These are phyloP conservation scores for Boloria selene DNA, from an alignment of 2,888 invertebrate species.

Conservation along the genomic window DNA sequence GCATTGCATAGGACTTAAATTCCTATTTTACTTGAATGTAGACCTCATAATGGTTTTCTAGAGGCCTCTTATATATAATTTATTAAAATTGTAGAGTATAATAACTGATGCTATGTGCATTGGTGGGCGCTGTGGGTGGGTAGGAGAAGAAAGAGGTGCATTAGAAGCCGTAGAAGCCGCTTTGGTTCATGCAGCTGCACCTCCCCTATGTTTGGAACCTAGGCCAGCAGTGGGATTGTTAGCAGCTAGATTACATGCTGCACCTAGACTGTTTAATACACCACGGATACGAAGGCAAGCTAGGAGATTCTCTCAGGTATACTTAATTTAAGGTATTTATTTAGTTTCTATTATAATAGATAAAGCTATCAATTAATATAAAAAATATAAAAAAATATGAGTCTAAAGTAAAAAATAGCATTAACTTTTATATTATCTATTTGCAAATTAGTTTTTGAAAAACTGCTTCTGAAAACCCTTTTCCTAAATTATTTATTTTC, in stretches of 20 bases:
- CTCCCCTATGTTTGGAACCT: slow-evolving; percentile 94
- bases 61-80: slow-evolving; percentile 30
- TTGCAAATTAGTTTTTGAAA: too few species aligned
- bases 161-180: slow-evolving; percentile 88
- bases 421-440: too few species aligned
- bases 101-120: slow-evolving; percentile 85
- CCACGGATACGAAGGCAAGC: slow-evolving; percentile 88
- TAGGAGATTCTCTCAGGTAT: slow-evolving; percentile 89
- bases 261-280: slow-evolving; percentile 88
- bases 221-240: slow-evolving; percentile 90
- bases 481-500: too few species aligned
- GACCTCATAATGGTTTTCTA: neutral
- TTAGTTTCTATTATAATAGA: too few species aligned
- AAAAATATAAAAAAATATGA: too few species aligned
- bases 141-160: slow-evolving; percentile 87
- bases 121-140: slow-evolving; percentile 83
- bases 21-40: too few species aligned
- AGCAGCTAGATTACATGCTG: slow-evolving; percentile 88
- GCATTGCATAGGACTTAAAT: too few species aligned
- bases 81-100: slow-evolving; percentile 74
- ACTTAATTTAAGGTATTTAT: neutral
- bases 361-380: too few species aligned
- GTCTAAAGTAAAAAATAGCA: too few species aligned
- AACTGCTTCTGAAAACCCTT: too few species aligned
- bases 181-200: slow-evolving; percentile 91